Evolutionary conservation across 1,140 invertebrate genomes (phyloP), one percentile per base, ranked within the genome.

Genomic region (Hestina assimilis): DNA sequence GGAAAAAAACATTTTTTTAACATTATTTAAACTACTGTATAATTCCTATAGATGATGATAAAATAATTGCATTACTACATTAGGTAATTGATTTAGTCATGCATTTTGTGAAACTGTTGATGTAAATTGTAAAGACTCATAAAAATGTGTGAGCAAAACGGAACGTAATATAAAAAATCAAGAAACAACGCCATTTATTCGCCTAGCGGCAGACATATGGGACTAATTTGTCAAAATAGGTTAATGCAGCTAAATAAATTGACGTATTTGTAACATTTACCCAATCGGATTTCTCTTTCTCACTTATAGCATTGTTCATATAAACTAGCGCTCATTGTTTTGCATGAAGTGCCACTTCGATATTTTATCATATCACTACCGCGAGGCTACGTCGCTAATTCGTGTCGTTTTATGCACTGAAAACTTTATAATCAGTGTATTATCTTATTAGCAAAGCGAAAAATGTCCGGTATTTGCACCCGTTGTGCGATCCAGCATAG

Each of bases 191-290:
- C 78, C 66, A 64, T 67, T 68, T 72, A 58, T 69, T 64, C 74
- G 45, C 66, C 80, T 80, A 62, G 79, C 70, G 82, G 82, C 66
- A 82, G 80, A 83, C 83, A 73, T 63, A 72, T 15, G 35, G 72
- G 17, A 83, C 77, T 83, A 86, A 78, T 78, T 84, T 83, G 83
- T 84, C 83, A 86, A 86, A 86, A 86, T 86, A 86, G 78, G 75
- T 69, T 86, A 77, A 80, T 31, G 38, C 79, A 48, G 60, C 66
- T 62, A 78, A 75, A 72, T 76, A 46, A 46, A 64, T 61, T 53
- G 57, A 45, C 55, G 41, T 59, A 28, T 60, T 58, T 38, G 61
- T 54, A 50, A 53, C 42, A 54, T 33, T 17, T 53, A 52, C 55
- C 51, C 50, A 61, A 8, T 71, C 66, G 63, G 59, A 61, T 58